phyloP scores from a whole-genome alignment of 2,113 vertebrate species.

The Sinosuthora webbiana region DNA sequence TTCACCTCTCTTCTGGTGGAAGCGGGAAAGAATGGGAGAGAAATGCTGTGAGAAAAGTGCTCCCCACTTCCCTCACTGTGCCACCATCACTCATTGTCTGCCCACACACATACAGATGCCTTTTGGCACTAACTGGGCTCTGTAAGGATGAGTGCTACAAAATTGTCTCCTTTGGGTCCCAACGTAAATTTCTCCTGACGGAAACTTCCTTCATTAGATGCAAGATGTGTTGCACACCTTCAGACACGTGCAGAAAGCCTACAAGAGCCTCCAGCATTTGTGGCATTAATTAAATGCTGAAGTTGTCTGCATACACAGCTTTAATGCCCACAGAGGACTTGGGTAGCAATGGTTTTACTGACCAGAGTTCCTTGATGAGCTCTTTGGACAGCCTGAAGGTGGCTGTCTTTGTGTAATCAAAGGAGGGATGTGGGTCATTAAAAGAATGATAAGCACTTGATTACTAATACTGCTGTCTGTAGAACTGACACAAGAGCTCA shows the following conservation, averaged over 20 bases:
- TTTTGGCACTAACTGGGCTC: neutral
- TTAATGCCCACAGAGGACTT: neutral
- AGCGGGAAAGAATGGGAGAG: neutral
- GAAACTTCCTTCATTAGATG: neutral
- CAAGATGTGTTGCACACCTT: neutral
- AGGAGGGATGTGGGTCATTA: neutral
- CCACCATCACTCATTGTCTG: neutral
- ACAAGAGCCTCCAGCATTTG: neutral
- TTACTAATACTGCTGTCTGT: neutral
- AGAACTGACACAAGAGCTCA: neutral
- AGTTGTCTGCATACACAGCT: neutral
- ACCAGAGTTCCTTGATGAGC: neutral
- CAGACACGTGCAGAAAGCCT: neutral
- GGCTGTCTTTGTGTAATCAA: neutral
- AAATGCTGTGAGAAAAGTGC: neutral
- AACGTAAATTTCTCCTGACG: neutral
- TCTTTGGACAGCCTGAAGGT: neutral
- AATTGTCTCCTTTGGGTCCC: neutral
- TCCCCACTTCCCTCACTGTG: neutral
- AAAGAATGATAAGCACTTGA: neutral
- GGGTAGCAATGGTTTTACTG: neutral
- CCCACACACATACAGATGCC: neutral
- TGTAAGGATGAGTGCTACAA: neutral
- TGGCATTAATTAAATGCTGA: neutral
- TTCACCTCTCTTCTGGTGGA: neutral